Conservation (phyloP, 2,113 vertebrate species). For the Rhineura floridana region DNA sequence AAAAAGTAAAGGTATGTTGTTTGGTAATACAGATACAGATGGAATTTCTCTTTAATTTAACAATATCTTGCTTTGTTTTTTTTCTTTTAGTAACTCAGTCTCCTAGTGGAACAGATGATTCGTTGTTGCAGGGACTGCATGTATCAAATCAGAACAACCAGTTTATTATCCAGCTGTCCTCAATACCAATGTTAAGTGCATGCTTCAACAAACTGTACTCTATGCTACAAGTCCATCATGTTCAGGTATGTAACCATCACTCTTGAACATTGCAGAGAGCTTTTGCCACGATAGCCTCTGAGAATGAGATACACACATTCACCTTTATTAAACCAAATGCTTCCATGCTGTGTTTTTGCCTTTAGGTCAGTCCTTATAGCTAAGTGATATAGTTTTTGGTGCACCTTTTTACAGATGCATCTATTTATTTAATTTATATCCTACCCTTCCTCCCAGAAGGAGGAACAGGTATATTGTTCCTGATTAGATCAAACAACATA, state of each 20-base stretch:
- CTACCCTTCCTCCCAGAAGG: no score
- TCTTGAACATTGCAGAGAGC: background rate
- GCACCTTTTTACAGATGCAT: background rate
- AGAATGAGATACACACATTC: background rate
- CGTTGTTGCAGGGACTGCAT: constrained; percentile 89
- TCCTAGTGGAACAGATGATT: constrained; percentile 94
- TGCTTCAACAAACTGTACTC: constrained; percentile 99
- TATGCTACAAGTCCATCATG: constrained; percentile 96
- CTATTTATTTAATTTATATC: no score
- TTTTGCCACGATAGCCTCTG: background rate
- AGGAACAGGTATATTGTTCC: background rate
- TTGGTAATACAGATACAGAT: background rate
- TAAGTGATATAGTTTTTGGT: background rate
- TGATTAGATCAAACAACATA: background rate
- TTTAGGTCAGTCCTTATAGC: background rate
- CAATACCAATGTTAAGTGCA: constrained; percentile 93
- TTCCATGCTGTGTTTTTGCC: background rate
- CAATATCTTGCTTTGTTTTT: constrained; percentile 38
- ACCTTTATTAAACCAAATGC: background rate
- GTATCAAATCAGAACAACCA: constrained; percentile 80
- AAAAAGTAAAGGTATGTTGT: background rate
- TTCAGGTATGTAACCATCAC: constrained; percentile 83
- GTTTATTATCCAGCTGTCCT: constrained; percentile 88
- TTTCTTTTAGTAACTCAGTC: constrained; percentile 84
- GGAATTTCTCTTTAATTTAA: background rate